These are phyloP conservation scores for Bubo scandiacus DNA, from an alignment of 2,113 vertebrate genomes.

Conservation along the genomic window DNA sequence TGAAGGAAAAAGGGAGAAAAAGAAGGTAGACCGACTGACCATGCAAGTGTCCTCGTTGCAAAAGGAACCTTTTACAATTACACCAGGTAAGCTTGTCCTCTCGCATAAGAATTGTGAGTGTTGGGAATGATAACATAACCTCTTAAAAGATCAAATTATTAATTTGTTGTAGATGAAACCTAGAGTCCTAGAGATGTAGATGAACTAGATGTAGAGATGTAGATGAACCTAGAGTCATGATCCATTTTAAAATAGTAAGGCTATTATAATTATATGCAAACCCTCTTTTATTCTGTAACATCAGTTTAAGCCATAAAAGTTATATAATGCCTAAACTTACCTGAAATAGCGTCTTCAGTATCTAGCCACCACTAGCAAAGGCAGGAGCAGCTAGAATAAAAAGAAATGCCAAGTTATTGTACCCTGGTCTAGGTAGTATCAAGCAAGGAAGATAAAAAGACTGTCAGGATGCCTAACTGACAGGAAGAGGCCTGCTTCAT, in stretches of 20 bases:
- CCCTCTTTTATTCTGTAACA: background rate
- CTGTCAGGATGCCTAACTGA: background rate
- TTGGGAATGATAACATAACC: background rate
- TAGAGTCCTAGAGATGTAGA: background rate
- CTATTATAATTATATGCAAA: background rate
- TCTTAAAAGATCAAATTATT: background rate
- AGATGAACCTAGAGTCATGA: background rate
- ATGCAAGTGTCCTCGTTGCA: constrained; percentile 86
- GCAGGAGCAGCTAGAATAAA: background rate
- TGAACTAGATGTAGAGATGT: too few species aligned
- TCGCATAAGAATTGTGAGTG: background rate
- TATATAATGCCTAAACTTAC: background rate
- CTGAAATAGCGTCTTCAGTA: background rate
- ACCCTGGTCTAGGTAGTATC: background rate
- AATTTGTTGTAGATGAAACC: background rate
- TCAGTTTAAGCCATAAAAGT: background rate
- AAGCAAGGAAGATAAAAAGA: background rate
- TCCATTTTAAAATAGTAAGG: background rate
- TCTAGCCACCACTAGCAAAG: background rate
- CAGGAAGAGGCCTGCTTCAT: background rate
- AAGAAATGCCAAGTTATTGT: background rate
- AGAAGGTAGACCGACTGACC: constrained; percentile 89
- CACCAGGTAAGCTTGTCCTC: constrained; percentile 77
- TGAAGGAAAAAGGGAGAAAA: constrained; percentile 94
- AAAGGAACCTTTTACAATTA: constrained; percentile 86